phyloP scores from a whole-genome alignment of 2,888 invertebrate species.

The Hirtodrosophila confusa region DNA sequence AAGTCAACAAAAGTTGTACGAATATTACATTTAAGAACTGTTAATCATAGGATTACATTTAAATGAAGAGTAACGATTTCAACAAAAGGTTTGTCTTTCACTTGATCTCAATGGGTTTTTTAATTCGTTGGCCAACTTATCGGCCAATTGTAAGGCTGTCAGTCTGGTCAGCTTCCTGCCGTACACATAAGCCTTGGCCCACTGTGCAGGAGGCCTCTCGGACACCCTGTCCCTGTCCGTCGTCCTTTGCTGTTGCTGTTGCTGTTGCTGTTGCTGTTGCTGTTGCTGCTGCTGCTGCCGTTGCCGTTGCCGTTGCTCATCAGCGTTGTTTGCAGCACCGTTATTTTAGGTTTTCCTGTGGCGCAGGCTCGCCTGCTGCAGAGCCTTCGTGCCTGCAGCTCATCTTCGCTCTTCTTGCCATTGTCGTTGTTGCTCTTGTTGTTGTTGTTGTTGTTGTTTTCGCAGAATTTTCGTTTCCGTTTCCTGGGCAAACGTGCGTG shows the following conservation, averaged over 20 bases:
- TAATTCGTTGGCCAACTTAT: too few relatives aligned
- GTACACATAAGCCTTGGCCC: not conserved
- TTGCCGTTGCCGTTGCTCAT: slow-evolving; percentile 58
- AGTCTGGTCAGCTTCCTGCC: too few relatives aligned
- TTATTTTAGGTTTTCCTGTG: slow-evolving; percentile 77
- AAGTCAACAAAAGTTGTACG: too few relatives aligned
- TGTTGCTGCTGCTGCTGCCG: slow-evolving; percentile 24
- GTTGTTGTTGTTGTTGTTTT: slow-evolving; percentile 68
- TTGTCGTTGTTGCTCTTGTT: slow-evolving; percentile 26
- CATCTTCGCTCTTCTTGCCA: slow-evolving; percentile 41
- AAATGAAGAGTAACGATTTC: too few relatives aligned
- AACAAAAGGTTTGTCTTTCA: too few relatives aligned
- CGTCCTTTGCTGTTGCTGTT: slow-evolving; percentile 15
- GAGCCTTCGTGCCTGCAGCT: slow-evolving; percentile 36
- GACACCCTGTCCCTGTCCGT: slow-evolving; percentile 19
- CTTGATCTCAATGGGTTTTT: too few relatives aligned
- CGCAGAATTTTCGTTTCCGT: slow-evolving; percentile 81
- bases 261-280: slow-evolving; percentile 48
- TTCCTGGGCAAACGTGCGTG: slow-evolving; percentile 78
- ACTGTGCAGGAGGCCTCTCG: slow-evolving; percentile 38
- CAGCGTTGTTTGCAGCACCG: slow-evolving; percentile 76
- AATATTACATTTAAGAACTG: too few relatives aligned
- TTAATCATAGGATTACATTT: too few relatives aligned
- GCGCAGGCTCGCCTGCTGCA: slow-evolving; percentile 19
- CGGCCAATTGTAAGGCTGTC: too few relatives aligned